A percentile compares a stretch with the other conserved stretches of the same genome.
phyloP scores from a whole-genome alignment of 2,113 vertebrate species.

The Dasyornis broadbenti region DNA sequence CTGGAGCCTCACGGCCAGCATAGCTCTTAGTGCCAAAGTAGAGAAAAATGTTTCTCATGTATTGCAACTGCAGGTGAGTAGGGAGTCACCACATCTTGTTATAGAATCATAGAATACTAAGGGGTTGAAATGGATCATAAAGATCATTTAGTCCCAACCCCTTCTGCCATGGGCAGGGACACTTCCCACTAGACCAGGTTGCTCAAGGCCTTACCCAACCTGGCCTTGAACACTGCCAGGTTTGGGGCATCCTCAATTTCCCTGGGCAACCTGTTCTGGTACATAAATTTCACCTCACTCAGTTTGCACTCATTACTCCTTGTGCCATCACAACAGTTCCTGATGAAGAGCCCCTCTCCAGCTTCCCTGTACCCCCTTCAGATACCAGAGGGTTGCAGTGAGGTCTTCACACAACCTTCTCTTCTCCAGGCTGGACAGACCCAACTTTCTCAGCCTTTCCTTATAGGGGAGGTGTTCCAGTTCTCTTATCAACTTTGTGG shows the following conservation, averaged over 20 bases:
- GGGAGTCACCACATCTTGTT: neutral
- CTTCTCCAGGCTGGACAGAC: neutral
- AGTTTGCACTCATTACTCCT: neutral
- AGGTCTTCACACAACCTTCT: neutral
- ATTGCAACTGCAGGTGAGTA: neutral
- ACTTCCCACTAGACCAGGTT: neutral
- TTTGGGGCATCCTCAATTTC: neutral
- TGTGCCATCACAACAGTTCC: neutral
- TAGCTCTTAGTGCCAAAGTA: neutral
- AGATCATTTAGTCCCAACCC: too few species aligned
- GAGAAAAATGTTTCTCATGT: neutral
- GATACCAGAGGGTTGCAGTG: neutral
- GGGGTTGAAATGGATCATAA: too few species aligned
- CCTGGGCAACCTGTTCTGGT: neutral
- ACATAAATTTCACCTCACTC: neutral
- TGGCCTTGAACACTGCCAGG: neutral
- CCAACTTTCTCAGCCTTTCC: too few species aligned
- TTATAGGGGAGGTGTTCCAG: neutral
- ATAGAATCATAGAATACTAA: neutral
- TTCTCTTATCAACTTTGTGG: neutral
- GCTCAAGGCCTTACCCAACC: neutral
- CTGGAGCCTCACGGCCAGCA: neutral
- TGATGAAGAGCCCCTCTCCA: too few species aligned
- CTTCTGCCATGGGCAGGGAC: rapidly evolving
- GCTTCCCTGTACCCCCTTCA: neutral